Conservation (phyloP, 2,888 invertebrate genomes). For the Melanophora roralis region DNA sequence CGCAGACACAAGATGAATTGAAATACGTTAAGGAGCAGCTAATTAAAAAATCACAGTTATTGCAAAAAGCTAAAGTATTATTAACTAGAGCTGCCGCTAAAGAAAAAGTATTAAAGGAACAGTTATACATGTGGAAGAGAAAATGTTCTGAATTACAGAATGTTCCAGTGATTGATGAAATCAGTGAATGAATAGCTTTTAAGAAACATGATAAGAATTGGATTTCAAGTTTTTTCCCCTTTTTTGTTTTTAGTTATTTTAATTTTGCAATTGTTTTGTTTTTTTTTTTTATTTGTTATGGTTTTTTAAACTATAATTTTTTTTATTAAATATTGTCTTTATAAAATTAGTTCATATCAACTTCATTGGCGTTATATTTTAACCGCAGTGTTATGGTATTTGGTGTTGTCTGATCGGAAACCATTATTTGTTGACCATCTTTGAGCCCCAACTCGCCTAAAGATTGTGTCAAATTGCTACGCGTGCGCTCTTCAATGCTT, state of each 20-base stretch:
- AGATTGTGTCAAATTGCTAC: constrained; percentile 91
- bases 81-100: constrained; percentile 82
- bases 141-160: constrained; percentile 77
- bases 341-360: constrained; percentile 73
- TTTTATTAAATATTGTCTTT: background rate
- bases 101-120: constrained; percentile 81
- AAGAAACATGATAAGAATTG: background rate
- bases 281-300: constrained; percentile 21
- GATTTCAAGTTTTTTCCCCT: background rate
- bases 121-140: constrained; percentile 76
- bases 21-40: constrained; percentile 79
- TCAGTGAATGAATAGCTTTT: constrained; percentile 74
- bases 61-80: constrained; percentile 82
- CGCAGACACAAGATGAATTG: constrained; percentile 75
- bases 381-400: constrained; percentile 87
- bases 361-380: constrained; percentile 82
- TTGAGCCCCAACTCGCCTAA: constrained; percentile 89
- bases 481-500: constrained; percentile 93
- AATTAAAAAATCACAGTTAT: constrained; percentile 80
- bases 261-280: background rate
- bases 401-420: constrained; percentile 95
- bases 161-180: constrained; percentile 77
- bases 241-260: constrained; percentile 16
- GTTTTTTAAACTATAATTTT: background rate
- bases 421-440: constrained; percentile 91